These are phyloP conservation scores for Otis tarda DNA, from an alignment of 2,113 vertebrate genomes.

Conservation along the genomic window DNA sequence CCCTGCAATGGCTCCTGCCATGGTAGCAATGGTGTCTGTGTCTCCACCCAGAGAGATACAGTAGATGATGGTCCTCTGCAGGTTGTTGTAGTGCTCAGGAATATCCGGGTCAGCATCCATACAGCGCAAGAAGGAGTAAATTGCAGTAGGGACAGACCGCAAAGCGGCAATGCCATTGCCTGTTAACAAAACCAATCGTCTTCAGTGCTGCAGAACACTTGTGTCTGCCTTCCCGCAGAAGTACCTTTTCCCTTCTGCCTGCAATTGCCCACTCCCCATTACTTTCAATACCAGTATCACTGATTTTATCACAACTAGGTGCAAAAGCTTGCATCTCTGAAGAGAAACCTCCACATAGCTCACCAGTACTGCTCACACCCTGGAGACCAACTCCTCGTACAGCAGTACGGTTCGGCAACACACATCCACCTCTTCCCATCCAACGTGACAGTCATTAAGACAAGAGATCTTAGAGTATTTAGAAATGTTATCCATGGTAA, in stretches of 20 bases:
- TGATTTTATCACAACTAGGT: background rate
- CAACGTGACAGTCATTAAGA: background rate
- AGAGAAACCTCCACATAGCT: background rate
- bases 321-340: background rate
- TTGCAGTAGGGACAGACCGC: slow-evolving; percentile 95
- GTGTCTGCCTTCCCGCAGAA: background rate
- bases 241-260: background rate
- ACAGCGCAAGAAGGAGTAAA: slow-evolving; percentile 95
- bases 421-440: background rate
- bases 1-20: slow-evolving; percentile 96
- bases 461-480: background rate
- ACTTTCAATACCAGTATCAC: fast-evolving
- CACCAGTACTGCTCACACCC: background rate
- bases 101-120: slow-evolving; percentile 87
- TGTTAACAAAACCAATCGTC: slow-evolving; percentile 35
- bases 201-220: background rate
- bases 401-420: background rate
- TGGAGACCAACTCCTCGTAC: background rate
- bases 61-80: slow-evolving; percentile 93
- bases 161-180: slow-evolving; percentile 94
- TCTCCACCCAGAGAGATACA: slow-evolving; percentile 95
- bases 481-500: background rate
- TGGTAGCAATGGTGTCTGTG: slow-evolving; percentile 98
- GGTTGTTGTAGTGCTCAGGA: slow-evolving; percentile 82
- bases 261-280: fast-evolving